Conservation (phyloP, 2,797 vertebrate species). For the Meda fulgida region DNA sequence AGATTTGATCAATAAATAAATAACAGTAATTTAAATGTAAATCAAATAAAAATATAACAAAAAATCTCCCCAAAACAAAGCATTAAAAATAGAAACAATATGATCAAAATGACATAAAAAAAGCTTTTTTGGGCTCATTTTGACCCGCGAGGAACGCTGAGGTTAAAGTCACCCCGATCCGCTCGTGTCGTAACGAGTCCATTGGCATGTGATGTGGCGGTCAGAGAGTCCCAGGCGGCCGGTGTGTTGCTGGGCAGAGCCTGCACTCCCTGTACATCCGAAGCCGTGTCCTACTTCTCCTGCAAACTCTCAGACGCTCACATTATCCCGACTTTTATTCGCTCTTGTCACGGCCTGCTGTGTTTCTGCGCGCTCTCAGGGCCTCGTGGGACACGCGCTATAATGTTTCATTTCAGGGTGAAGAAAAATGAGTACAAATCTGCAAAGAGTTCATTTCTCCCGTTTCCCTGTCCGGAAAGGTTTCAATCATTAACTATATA, state of each 20-base stretch:
- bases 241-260: constrained; percentile 47
- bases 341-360: constrained; percentile 48
- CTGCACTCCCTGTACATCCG: constrained; percentile 2
- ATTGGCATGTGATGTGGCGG: too few species aligned
- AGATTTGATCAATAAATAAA: too few species aligned
- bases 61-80: too few species aligned
- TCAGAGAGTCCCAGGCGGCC: too few species aligned
- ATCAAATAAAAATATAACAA: too few species aligned
- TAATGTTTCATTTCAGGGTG: constrained; percentile 49
- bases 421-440: constrained; percentile 48
- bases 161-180: too few species aligned
- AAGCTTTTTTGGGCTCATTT: too few species aligned
- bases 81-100: too few species aligned
- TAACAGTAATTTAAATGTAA: too few species aligned
- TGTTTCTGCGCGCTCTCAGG: constrained; percentile 26
- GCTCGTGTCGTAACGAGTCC: too few species aligned
- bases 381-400: constrained; percentile 51
- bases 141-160: too few species aligned
- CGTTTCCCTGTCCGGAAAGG: constrained; percentile 32
- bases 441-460: constrained; percentile 13
- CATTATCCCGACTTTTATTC: constrained; percentile 54
- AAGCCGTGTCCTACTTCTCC: constrained; percentile 57
- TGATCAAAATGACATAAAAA: too few species aligned
- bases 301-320: constrained; percentile 1
- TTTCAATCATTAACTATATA: constrained; percentile 75